Base-by-base conservation (phyloP, 64 coral and sea anemone genomes). In the Pachyseris speciosa region DNA sequence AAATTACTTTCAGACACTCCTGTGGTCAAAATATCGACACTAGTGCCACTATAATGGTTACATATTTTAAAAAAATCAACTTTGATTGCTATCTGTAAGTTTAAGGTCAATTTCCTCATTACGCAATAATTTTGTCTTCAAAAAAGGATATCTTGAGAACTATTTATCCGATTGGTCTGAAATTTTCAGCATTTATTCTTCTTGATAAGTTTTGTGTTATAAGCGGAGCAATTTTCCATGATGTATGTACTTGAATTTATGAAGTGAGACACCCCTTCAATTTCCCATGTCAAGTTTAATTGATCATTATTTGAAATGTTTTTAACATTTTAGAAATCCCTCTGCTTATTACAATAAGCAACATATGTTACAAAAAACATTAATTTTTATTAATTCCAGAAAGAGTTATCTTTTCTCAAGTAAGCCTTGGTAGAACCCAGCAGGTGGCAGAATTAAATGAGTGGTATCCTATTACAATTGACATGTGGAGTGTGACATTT, bases 121-220 rank as follows among this genome's bases (percentile, higher is more conserved):
- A 78, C 11, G 60, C 59, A 26, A 7, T 1, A 77, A 25, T 81
- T n/a, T n/a, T n/a, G n/a, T n/a, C n/a, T n/a, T n/a, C n/a, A n/a
- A n/a, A n/a, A n/a, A n/a, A n/a, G n/a, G n/a, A n/a, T n/a, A n/a
- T n/a, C n/a, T n/a, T n/a, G n/a, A n/a, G n/a, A n/a, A n/a, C n/a
- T n/a, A n/a, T n/a, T n/a, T n/a, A n/a, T n/a, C n/a, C n/a, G n/a
- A n/a, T n/a, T n/a, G n/a, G n/a, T n/a, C n/a, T n/a, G 29, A 80
- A 90, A 90, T 70, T 90, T 90, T 90, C 75, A 81, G 88, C 39
- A 55, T 4, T 87, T 19, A 19, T 90, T 80, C 19, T 69, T 90
- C 43, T 90, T 25, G 69, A 1, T 81, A 37, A 90, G 75, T 51
- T 81, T 50, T 69, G 67, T 58, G 22, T 63, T 47, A 49, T 80